These are phyloP conservation scores for Theretra japonica DNA, from an alignment of 2,888 invertebrate genomes.

Conservation along the genomic window DNA sequence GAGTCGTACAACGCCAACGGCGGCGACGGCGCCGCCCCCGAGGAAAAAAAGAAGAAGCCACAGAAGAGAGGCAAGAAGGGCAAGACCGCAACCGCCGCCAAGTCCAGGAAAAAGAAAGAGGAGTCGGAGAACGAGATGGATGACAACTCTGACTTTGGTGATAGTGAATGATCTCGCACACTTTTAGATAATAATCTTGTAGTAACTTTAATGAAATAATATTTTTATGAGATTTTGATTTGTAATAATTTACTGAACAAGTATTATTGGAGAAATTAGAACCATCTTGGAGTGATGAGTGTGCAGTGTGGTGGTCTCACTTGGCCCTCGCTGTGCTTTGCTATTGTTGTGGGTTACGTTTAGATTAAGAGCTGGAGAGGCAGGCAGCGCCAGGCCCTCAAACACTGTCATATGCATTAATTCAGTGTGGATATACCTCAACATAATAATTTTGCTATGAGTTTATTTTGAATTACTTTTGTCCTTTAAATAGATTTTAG, in stretches of 20 bases:
- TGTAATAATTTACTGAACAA: conserved; percentile 14
- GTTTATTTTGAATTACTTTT: conserved; percentile 20
- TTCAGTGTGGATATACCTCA: conserved; percentile 27
- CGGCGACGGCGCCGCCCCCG: conserved; percentile 73
- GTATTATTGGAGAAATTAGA: neutral
- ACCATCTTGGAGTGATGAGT: neutral
- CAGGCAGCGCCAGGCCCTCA: neutral
- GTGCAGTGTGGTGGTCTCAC: neutral
- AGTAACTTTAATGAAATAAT: conserved; percentile 32
- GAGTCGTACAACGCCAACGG: conserved; percentile 91
- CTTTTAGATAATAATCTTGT: conserved; percentile 27
- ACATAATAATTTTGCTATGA: conserved; percentile 25
- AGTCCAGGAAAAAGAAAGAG: conserved; percentile 69
- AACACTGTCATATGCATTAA: neutral
- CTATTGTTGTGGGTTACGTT: neutral
- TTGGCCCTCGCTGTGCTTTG: neutral
- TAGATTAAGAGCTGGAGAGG: neutral
- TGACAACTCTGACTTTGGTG: conserved; percentile 79
- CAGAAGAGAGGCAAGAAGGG: conserved; percentile 75
- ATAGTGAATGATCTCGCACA: conserved; percentile 31
- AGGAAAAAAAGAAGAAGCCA: conserved; percentile 76
- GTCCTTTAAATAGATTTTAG: conserved; percentile 23
- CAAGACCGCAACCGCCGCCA: conserved; percentile 47
- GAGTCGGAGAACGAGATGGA: conserved; percentile 78
- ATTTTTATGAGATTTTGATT: conserved; percentile 30